A percentile compares a stretch with the other conserved stretches of the same genome.
phyloP scores from a whole-genome alignment of 2,797 vertebrate species.

The Sardinella longiceps region DNA sequence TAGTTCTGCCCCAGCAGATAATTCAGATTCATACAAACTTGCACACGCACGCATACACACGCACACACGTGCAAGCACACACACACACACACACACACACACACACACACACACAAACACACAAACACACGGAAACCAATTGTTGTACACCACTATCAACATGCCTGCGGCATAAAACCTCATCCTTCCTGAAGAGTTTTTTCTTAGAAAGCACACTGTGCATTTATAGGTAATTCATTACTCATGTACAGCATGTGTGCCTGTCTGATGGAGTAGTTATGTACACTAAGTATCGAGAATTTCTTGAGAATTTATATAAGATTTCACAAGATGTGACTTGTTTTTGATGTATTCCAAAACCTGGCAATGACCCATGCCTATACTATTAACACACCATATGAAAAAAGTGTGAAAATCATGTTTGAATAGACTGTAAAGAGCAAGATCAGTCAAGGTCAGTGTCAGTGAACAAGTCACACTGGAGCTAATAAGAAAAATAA shows the following conservation, averaged over 20 bases:
- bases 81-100: neutral
- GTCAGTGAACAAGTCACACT: no score
- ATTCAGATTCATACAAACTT: neutral
- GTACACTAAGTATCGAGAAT: neutral
- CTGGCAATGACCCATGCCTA: no score
- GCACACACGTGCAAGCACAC: neutral
- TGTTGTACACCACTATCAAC: slow-evolving; percentile 11
- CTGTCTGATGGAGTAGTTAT: neutral
- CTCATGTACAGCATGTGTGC: no score
- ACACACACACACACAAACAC: neutral
- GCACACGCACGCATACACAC: no score
- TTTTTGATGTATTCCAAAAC: no score
- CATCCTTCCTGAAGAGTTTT: neutral
- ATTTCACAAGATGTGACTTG: no score
- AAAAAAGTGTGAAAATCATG: no score
- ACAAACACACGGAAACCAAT: neutral
- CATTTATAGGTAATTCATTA: neutral
- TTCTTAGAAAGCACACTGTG: neutral
- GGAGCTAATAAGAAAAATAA: no score
- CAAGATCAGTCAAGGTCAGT: no score
- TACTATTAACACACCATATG: no score
- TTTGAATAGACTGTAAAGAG: no score
- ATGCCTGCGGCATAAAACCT: neutral
- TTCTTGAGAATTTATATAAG: neutral
- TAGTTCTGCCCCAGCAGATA: neutral